Evolutionary conservation across 2,797 vertebrate genomes (phyloP).

Genomic region (Morus bassanus): DNA sequence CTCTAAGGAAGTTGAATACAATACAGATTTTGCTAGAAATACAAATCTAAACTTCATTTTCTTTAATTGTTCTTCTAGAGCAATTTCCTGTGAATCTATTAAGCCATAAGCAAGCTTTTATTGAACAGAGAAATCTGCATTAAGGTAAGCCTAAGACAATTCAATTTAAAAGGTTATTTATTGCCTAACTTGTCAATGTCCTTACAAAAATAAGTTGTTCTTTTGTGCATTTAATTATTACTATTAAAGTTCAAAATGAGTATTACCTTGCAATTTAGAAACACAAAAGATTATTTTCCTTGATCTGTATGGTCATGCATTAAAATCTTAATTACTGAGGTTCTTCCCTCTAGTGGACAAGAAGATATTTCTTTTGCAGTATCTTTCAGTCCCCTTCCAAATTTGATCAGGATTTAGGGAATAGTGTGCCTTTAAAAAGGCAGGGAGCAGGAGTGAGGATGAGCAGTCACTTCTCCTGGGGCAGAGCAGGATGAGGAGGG

Average conservation of each 20-base stretch:
- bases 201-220: not conserved
- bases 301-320: fast-evolving
- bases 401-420: not conserved
- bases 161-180: conserved; percentile 39
- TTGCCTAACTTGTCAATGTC: not conserved
- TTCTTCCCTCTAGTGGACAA: conserved; percentile 57
- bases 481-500: not conserved
- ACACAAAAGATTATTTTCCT: not conserved
- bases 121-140: conserved; percentile 53
- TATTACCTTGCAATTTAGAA: not conserved
- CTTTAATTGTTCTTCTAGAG: conserved; percentile 49
- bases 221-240: not conserved
- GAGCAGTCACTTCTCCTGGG: not conserved
- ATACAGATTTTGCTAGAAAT: conserved; percentile 48
- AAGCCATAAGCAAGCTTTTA: conserved; percentile 42
- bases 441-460: not conserved
- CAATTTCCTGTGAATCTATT: conserved; percentile 53
- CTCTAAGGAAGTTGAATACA: conserved; percentile 31
- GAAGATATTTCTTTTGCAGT: not conserved
- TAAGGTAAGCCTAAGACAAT: conserved; percentile 23
- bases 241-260: not conserved
- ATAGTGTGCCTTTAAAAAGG: not conserved
- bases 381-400: not conserved
- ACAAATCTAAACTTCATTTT: conserved; percentile 46
- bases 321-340: not conserved